phyloP scores from a whole-genome alignment of 2,797 vertebrate genomes.

The Sebastes oblongus region DNA sequence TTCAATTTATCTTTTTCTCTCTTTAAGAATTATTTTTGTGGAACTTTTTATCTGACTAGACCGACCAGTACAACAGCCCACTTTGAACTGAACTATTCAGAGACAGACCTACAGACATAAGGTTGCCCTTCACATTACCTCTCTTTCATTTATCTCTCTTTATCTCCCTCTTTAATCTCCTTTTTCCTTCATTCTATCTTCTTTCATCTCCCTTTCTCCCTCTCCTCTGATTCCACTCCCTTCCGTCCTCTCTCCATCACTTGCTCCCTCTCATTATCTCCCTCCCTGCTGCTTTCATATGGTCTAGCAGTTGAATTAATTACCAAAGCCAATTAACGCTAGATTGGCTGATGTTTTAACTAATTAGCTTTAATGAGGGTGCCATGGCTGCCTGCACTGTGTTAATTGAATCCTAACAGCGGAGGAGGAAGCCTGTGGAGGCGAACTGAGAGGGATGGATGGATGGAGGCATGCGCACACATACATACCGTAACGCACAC shows the following conservation, averaged over 20 bases:
- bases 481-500: background rate
- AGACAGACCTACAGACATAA: background rate
- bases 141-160: conserved; percentile 14
- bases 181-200: background rate
- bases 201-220: background rate
- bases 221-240: conserved; percentile 36
- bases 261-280: conserved; percentile 71
- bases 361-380: conserved; percentile 99
- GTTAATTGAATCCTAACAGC: conserved; percentile 96
- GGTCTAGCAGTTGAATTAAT: conserved; percentile 96
- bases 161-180: conserved; percentile 15
- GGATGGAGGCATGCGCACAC: conserved; percentile 32
- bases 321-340: conserved; percentile 99
- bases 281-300: conserved; percentile 81
- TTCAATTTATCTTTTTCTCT: background rate
- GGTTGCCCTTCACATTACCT: background rate
- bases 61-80: background rate
- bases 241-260: background rate
- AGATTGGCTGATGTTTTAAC: conserved; percentile 99
- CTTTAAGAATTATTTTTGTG: background rate
- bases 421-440: conserved; percentile 81
- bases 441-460: conserved; percentile 77
- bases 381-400: conserved; percentile 91
- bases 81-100: background rate
- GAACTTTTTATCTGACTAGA: background rate